Base-by-base conservation (phyloP, 2,113 vertebrate genomes). In the Cyanistes caeruleus region DNA sequence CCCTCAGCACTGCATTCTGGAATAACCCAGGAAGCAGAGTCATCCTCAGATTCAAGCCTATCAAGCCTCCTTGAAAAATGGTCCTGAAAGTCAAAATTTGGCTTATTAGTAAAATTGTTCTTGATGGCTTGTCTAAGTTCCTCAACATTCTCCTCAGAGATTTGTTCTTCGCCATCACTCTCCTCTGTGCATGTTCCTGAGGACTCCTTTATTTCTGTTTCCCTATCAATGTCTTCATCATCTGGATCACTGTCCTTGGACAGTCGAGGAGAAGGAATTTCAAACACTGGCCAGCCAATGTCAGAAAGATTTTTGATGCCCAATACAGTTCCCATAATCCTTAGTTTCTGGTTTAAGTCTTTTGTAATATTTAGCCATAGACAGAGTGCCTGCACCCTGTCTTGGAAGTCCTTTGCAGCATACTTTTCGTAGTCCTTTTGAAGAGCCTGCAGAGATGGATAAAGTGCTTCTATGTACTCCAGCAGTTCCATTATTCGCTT, bases 271-370 rank as follows among this genome's bases (percentile, higher is more conserved):
- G 99, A 99, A 43, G 99, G 99, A 93, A 99, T 99, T 97, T 99
- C 99, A 96, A 99, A 99, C 97, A 99, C 99, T 59, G 99, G 99
- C 99, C 99, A 99, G 98, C 99, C 99, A 96, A 99, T 99, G 96
- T 98, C 98, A 87, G 99, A 99, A 15, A 99, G 97, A 93, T 99
- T 99, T 94, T 98, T 98, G 76, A 99, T 98, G 96, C 99, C 99
- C 97, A 99, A 95, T 87, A 99, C 99, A 33, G 99, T 99, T 91
- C 99, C 99, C 99, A 99, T 99, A 88, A 99, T 99, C 39, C 99
- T 98, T 94, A 99, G 95, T 94, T 99, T 99, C 98, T 99, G 99
- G 94, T 99, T 99, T 94, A 99, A 98, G 97, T 99, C 99, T 97
- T 99, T 99, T 16, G 99, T 99, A 97, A 99, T 99, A 93, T 99